Evolutionary conservation across 1,140 invertebrate species (phyloP).

Genomic region (Drosophila ambigua): DNA sequence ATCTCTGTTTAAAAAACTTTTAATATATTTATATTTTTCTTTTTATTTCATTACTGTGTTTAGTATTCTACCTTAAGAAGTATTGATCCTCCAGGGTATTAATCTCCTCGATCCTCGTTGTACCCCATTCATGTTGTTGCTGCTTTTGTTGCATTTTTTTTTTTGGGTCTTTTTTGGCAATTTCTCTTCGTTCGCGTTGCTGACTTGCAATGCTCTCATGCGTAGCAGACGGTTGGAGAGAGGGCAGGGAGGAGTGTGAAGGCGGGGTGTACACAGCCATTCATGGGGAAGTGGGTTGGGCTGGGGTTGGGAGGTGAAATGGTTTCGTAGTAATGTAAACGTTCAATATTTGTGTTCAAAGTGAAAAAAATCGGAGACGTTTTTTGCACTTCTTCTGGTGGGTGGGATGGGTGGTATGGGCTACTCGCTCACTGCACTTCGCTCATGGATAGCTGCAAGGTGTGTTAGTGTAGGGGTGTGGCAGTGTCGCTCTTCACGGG

Average conservation of each 20-base stretch:
- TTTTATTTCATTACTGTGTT: too few relatives aligned
- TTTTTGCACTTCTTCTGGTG: not conserved
- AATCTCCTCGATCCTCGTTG: too few relatives aligned
- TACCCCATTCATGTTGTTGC: conserved; percentile 9
- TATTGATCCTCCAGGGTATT: too few relatives aligned
- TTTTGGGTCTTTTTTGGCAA: conserved; percentile 55
- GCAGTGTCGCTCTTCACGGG: too few relatives aligned
- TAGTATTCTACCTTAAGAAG: too few relatives aligned
- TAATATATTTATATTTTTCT: too few relatives aligned
- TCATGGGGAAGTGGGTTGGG: not conserved
- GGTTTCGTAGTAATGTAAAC: conserved; percentile 57
- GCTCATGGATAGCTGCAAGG: too few relatives aligned
- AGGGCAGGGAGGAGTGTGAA: not conserved
- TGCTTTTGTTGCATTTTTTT: conserved; percentile 39
- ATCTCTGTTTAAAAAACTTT: too few relatives aligned
- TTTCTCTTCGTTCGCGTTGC: conserved; percentile 75
- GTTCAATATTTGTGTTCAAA: conserved; percentile 80
- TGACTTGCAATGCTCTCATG: conserved; percentile 79
- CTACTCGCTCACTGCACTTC: not conserved
- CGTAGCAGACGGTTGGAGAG: conserved; percentile 43
- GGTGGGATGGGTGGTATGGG: not conserved
- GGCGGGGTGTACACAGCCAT: too few relatives aligned
- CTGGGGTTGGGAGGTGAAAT: too few relatives aligned
- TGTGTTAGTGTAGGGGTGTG: too few relatives aligned
- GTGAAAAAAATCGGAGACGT: conserved; percentile 61